phyloP scores from a whole-genome alignment of 2,797 vertebrate species.

The Pachyuromys duprasi region DNA sequence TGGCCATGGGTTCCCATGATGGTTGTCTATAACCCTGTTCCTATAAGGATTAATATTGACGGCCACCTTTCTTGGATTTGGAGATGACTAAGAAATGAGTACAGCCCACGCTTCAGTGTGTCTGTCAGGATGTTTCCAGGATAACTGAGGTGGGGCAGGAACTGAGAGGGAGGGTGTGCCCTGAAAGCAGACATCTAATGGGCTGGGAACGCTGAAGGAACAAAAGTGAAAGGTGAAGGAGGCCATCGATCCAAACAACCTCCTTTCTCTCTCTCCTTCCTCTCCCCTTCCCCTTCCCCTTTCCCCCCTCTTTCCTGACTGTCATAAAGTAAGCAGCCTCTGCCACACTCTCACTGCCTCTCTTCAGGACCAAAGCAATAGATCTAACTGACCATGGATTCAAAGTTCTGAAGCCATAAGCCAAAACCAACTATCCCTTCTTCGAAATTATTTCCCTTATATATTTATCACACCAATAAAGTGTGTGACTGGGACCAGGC shows the following conservation, averaged over 20 bases:
- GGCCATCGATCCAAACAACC: background rate
- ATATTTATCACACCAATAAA: background rate
- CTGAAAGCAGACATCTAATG: background rate
- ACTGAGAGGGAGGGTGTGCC: background rate
- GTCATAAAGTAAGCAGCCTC: too few species aligned
- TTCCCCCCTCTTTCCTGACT: rapidly evolving
- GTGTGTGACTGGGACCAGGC: too few species aligned
- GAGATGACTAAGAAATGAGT: background rate
- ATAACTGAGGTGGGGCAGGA: background rate
- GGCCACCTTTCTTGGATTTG: background rate
- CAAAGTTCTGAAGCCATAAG: background rate
- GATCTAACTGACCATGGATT: background rate
- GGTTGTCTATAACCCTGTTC: background rate
- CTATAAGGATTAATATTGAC: background rate
- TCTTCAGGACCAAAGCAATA: background rate
- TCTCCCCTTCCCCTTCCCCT: background rate
- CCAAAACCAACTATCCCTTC: background rate
- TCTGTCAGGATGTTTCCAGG: background rate
- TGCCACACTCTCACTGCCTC: background rate
- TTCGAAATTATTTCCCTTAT: background rate
- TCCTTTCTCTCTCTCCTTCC: background rate
- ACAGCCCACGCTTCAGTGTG: background rate
- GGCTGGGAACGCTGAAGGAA: too few species aligned
- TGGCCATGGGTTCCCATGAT: background rate
- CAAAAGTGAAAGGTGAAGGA: background rate